phyloP scores from a whole-genome alignment of 92 coral and sea anemone species.

The Siderastrea radians region DNA sequence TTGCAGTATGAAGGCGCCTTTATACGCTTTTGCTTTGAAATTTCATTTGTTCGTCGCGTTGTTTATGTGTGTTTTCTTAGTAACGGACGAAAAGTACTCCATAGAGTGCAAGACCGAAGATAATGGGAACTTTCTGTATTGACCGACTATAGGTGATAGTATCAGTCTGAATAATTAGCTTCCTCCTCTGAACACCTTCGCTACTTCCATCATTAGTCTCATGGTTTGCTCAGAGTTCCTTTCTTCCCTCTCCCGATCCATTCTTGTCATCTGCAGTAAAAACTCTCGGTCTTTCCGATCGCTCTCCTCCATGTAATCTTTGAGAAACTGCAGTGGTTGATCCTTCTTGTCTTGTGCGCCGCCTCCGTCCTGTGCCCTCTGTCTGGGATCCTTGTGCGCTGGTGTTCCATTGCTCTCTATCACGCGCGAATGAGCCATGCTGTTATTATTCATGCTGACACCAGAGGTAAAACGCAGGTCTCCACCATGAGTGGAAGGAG shows the following conservation, averaged over 20 bases:
- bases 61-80: too few relatives aligned
- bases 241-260: slow-evolving; percentile 70
- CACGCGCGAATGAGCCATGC: slow-evolving; percentile 13
- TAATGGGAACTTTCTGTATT: not conserved
- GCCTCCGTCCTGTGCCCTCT: slow-evolving; percentile 23
- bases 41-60: not conserved
- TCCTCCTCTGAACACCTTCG: slow-evolving; percentile 59
- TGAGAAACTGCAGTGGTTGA: slow-evolving; percentile 48
- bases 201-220: slow-evolving; percentile 64
- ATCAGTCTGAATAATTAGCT: not conserved
- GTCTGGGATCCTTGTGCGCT: slow-evolving; percentile 39
- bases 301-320: slow-evolving; percentile 66
- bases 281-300: slow-evolving; percentile 69
- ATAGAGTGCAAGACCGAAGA: not conserved
- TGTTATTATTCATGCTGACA: not conserved
- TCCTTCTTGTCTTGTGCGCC: slow-evolving; percentile 39
- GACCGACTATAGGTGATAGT: not conserved
- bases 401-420: slow-evolving; percentile 29
- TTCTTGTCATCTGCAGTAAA: slow-evolving; percentile 52
- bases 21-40: not conserved
- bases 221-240: slow-evolving; percentile 51
- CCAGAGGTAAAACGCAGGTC: slow-evolving; percentile 31
- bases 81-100: not conserved
- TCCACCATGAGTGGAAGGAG: slow-evolving; percentile 17
- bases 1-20: too few relatives aligned